Conservation (phyloP, 1,140 invertebrate species). For the Saxidomus purpurata region DNA sequence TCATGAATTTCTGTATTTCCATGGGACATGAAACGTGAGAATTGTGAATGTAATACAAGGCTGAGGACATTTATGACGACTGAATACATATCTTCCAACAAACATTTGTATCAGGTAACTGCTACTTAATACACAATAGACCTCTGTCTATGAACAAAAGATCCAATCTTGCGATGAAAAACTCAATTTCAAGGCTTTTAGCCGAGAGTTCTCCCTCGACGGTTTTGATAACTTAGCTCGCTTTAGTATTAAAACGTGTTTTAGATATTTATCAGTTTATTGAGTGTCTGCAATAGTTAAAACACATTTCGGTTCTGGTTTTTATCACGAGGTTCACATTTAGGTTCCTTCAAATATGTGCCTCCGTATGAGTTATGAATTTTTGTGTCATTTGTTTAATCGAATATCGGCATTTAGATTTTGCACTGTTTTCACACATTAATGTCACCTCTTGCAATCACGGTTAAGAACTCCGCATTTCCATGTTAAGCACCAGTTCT, state of each 20-base stretch:
- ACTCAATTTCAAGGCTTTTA: no score
- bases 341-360: not conserved
- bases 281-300: not conserved
- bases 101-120: not conserved
- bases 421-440: no score
- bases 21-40: not conserved
- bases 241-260: not conserved
- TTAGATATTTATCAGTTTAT: not conserved
- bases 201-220: no score
- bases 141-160: not conserved
- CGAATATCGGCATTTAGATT: no score
- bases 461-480: no score
- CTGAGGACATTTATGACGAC: not conserved
- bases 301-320: not conserved
- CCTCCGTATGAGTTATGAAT: not conserved
- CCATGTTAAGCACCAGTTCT: not conserved
- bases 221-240: no score
- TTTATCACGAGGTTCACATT: not conserved
- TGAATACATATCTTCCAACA: not conserved
- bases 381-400: no score
- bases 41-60: slow-evolving; percentile 20
- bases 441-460: no score
- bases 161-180: no score
- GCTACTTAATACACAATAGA: slow-evolving; percentile 15
- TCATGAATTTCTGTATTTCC: not conserved